A percentile compares a stretch with the other conserved stretches of the same genome.
These are phyloP conservation scores for Mycetomoellerius zeteki DNA, from an alignment of 1,140 invertebrate species.

Conservation along the genomic window DNA sequence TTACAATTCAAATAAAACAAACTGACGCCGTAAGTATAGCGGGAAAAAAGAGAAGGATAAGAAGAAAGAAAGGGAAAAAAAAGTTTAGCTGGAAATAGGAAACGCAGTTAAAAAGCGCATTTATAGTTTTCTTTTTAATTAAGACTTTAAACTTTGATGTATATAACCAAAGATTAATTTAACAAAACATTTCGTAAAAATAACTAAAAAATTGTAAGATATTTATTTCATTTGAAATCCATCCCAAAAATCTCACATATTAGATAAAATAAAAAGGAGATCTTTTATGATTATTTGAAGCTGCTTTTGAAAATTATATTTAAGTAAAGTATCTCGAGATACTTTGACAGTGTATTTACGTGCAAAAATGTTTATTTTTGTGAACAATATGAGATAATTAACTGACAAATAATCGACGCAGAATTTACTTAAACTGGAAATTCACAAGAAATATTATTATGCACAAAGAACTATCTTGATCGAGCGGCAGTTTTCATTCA, in stretches of 20 bases:
- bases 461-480: too few species aligned
- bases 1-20: constrained; percentile 19
- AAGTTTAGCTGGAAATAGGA: neutral
- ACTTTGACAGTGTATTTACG: too few species aligned
- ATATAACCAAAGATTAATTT: neutral
- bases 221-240: neutral
- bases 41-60: neutral
- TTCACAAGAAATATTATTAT: too few species aligned
- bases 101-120: neutral
- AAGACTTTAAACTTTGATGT: neutral
- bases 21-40: neutral
- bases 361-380: neutral
- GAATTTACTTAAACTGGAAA: too few species aligned
- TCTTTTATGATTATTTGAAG: neutral
- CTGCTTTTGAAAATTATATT: neutral
- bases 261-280: neutral
- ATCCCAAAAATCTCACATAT: neutral
- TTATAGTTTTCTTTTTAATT: neutral
- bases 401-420: too few species aligned
- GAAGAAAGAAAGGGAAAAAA: neutral
- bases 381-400: too few species aligned
- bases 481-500: too few species aligned
- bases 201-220: neutral
- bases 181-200: neutral
- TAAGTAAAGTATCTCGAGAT: neutral